phyloP scores from a whole-genome alignment of 2,888 invertebrate species.

The Amphimallon solstitiale region DNA sequence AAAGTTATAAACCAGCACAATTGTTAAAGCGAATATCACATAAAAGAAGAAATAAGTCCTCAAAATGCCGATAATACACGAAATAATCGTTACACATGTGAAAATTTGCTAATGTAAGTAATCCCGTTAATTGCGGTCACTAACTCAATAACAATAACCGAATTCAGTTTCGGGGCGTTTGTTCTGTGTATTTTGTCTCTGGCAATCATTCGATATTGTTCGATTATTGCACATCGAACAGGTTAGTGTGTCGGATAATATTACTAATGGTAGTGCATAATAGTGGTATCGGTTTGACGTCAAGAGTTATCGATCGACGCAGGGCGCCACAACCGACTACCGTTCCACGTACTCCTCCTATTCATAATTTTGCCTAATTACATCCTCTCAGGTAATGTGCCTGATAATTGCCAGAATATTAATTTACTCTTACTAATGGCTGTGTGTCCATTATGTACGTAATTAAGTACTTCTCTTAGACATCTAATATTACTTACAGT shows the following conservation, averaged over 20 bases:
- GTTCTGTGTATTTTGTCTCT: conserved; percentile 50
- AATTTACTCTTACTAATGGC: background rate
- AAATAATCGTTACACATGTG: no score
- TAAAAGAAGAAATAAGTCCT: no score
- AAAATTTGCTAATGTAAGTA: no score
- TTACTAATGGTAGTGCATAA: no score
- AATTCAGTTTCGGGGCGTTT: conserved; percentile 43
- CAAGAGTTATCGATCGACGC: conserved; percentile 41
- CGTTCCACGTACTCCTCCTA: background rate
- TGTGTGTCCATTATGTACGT: no score
- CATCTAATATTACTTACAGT: no score
- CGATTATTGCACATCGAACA: conserved; percentile 52
- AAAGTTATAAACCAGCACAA: no score
- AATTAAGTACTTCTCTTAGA: no score
- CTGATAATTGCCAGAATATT: conserved; percentile 1
- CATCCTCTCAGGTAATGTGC: background rate
- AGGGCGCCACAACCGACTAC: conserved; percentile 33
- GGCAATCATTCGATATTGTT: conserved; percentile 48
- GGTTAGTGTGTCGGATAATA: conserved; percentile 33
- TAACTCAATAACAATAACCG: background rate
- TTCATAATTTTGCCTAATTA: conserved; percentile 3
- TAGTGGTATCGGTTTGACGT: no score
- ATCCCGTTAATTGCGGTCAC: no score
- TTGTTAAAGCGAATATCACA: no score
- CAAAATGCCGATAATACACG: no score